phyloP scores from a whole-genome alignment of 2,113 vertebrate genomes.

The Scolopax mira region DNA sequence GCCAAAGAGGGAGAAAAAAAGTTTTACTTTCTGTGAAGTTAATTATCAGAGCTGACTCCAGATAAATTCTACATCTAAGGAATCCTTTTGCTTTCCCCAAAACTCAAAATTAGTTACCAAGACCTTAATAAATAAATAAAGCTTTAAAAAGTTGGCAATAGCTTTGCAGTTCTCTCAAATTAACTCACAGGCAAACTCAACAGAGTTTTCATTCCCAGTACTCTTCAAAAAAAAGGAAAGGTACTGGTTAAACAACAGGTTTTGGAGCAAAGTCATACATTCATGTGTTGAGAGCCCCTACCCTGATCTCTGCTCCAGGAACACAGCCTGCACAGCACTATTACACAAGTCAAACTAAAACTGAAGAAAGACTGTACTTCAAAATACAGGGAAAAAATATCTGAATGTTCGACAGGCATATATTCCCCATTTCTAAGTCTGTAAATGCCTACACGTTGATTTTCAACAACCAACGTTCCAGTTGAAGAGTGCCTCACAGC shows the following conservation, averaged over 20 bases:
- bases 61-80: background rate
- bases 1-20: background rate
- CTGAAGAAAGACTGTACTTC: background rate
- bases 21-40: background rate
- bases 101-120: background rate
- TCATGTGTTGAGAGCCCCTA: background rate
- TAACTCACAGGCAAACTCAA: background rate
- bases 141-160: background rate
- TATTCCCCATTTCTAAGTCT: background rate
- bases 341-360: background rate
- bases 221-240: too few relatives aligned
- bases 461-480: background rate
- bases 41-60: background rate
- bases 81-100: background rate
- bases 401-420: fast-evolving
- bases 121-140: background rate
- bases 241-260: background rate
- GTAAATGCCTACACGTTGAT: background rate
- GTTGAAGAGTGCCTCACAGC: background rate
- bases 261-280: background rate
- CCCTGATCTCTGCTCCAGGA: background rate
- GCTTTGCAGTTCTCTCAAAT: background rate
- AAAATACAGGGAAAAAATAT: background rate
- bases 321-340: background rate
- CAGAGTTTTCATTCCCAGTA: background rate